These are phyloP conservation scores for Hylaeus anthracinus DNA, from an alignment of 1,140 invertebrate genomes.

Conservation along the genomic window DNA sequence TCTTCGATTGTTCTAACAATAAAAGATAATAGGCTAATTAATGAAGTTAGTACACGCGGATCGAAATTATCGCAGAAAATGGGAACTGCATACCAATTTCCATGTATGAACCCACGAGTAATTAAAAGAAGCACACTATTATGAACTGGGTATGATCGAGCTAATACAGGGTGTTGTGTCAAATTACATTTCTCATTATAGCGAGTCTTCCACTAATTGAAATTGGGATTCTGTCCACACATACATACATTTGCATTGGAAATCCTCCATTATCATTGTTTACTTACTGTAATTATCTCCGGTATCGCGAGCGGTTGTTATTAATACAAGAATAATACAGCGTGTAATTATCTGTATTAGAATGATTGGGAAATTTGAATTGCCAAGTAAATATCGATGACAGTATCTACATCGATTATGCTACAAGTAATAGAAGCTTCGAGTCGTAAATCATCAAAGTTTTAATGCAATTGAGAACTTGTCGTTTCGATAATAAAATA, in stretches of 20 bases:
- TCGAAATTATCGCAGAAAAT: conserved; percentile 3
- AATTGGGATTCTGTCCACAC: background rate
- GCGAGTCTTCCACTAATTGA: background rate
- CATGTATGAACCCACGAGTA: background rate
- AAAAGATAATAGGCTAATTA: background rate
- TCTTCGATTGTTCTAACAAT: too few relatives aligned
- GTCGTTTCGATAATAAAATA: background rate
- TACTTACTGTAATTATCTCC: background rate
- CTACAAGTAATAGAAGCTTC: background rate
- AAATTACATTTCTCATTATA: background rate
- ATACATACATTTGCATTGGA: background rate
- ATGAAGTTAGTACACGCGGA: background rate
- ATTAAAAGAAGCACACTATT: conserved; percentile 3
- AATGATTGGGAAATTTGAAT: background rate
- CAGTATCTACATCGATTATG: background rate
- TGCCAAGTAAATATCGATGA: too few relatives aligned
- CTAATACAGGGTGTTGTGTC: background rate
- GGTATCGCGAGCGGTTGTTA: too few relatives aligned
- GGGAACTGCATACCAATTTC: background rate
- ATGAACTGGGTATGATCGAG: background rate
- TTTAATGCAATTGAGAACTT: background rate
- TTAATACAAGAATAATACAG: background rate
- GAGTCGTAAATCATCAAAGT: background rate
- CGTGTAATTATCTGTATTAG: background rate
- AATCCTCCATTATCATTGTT: background rate